Evolutionary conservation across 1,140 invertebrate genomes (phyloP).

Genomic region (Leptinotarsa texana): DNA sequence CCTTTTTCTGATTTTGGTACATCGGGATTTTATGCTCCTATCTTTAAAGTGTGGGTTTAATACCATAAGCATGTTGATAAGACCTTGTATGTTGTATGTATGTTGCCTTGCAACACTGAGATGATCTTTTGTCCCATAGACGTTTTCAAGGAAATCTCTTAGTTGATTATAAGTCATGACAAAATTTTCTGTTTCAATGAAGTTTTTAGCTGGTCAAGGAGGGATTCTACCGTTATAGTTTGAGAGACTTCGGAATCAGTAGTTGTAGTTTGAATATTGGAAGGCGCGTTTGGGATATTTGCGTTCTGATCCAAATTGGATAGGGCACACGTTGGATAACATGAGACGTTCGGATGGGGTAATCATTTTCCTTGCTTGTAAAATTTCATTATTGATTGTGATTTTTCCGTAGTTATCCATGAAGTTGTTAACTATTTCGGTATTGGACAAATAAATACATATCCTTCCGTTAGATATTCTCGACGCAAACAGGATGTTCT

Average conservation of each 20-base stretch:
- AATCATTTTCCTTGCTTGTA: not conserved
- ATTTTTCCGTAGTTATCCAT: not conserved
- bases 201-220: not conserved
- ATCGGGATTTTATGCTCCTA: not conserved
- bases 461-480: not conserved
- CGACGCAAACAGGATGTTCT: slow-evolving; percentile 1
- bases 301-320: no score
- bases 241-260: not conserved
- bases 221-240: not conserved
- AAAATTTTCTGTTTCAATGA: slow-evolving; percentile 1
- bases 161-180: not conserved
- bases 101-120: not conserved
- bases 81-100: not conserved
- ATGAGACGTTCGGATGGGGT: not conserved
- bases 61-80: not conserved
- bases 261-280: no score
- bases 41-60: slow-evolving; percentile 5
- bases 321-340: not conserved
- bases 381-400: not conserved
- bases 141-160: not conserved
- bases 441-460: not conserved
- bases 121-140: not conserved
- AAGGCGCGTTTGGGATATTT: no score
- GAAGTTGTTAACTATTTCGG: not conserved
- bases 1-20: not conserved